Conservation (phyloP, 2,797 vertebrate species). For the Ibycter americanus region DNA sequence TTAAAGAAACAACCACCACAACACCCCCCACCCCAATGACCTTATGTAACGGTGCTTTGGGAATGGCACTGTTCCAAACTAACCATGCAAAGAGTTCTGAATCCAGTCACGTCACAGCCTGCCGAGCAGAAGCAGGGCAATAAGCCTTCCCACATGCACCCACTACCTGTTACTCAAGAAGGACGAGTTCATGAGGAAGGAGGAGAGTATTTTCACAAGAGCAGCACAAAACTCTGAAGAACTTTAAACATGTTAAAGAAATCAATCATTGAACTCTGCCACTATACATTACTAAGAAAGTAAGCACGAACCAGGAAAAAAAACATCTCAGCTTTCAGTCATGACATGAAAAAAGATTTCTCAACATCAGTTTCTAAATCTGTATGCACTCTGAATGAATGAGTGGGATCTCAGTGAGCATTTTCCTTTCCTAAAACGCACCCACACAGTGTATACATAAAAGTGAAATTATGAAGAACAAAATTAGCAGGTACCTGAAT, state of each 20-base stretch:
- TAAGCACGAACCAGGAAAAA: background rate
- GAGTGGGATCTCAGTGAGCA: background rate
- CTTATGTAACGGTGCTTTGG: conserved; percentile 5
- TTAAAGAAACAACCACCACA: conserved; percentile 11
- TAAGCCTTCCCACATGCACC: conserved; percentile 28
- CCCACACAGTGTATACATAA: background rate
- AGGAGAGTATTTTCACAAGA: conserved; percentile 27
- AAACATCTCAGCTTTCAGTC: background rate
- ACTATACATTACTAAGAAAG: background rate
- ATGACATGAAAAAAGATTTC: background rate
- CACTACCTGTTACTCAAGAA: conserved; percentile 55
- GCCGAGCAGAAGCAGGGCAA: background rate
- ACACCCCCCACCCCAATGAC: background rate
- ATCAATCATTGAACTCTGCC: background rate
- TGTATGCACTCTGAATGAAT: background rate
- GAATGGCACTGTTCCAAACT: conserved; percentile 6
- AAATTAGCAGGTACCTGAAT: background rate
- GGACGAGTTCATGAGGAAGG: conserved; percentile 26
- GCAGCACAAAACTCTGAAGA: conserved; percentile 37
- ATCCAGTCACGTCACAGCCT: conserved; percentile 31
- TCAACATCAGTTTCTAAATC: background rate
- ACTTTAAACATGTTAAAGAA: conserved; percentile 18
- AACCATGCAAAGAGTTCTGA: conserved; percentile 23
- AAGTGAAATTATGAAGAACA: background rate
- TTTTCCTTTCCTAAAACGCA: background rate